phyloP scores from a whole-genome alignment of 2,797 vertebrate species.

The Trachurus trachurus region DNA sequence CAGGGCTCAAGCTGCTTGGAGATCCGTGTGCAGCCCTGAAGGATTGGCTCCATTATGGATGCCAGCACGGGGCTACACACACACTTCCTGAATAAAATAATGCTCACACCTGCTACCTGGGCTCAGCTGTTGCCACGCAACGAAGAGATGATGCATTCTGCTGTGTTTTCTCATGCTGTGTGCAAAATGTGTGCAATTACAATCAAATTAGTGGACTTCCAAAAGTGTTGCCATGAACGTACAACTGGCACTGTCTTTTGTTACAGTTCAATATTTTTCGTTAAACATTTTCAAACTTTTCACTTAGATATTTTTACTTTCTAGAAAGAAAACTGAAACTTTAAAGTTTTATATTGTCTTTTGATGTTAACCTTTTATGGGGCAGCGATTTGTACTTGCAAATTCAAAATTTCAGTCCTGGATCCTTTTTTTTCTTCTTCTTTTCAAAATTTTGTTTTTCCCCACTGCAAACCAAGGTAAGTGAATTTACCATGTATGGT shows the following conservation, averaged over 20 bases:
- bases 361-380: background rate
- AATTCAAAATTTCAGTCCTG: no score
- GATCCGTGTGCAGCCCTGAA: slow-evolving; percentile 77
- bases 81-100: slow-evolving; percentile 79
- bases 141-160: slow-evolving; percentile 71
- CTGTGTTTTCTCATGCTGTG: slow-evolving; percentile 63
- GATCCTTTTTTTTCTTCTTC: no score
- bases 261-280: slow-evolving; percentile 19
- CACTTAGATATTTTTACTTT: background rate
- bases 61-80: slow-evolving; percentile 73
- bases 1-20: slow-evolving; percentile 80
- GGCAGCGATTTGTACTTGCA: no score
- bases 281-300: slow-evolving; percentile 13
- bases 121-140: slow-evolving; percentile 79
- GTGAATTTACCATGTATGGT: no score
- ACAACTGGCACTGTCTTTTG: slow-evolving; percentile 44
- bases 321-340: background rate
- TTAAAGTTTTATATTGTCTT: background rate
- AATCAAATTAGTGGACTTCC: slow-evolving; percentile 69
- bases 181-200: slow-evolving; percentile 75
- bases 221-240: slow-evolving; percentile 54
- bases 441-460: no score
- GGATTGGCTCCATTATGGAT: slow-evolving; percentile 81
- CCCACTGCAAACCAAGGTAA: no score
- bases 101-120: slow-evolving; percentile 82